phyloP scores from a whole-genome alignment of 2,888 invertebrate species.

The Muscina levida region DNA sequence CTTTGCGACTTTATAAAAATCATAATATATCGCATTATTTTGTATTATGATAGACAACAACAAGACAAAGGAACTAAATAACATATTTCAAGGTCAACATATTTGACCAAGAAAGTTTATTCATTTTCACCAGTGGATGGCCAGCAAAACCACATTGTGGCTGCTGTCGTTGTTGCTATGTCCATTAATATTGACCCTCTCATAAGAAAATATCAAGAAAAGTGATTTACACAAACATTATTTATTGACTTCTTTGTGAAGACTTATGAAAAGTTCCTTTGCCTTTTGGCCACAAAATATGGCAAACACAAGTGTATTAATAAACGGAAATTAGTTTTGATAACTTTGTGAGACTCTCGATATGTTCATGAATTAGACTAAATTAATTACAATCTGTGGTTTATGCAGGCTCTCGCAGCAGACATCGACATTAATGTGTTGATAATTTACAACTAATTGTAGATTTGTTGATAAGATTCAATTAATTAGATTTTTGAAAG shows the following conservation, averaged over 20 bases:
- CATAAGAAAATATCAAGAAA: background rate
- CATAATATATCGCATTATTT: no score
- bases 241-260: conserved; percentile 1
- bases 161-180: background rate
- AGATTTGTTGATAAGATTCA: no score
- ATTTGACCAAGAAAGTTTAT: background rate
- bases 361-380: background rate
- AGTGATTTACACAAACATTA: background rate
- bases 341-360: background rate
- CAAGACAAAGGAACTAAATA: no score
- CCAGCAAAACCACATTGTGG: background rate
- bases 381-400: background rate
- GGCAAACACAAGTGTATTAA: background rate
- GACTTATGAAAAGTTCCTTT: background rate
- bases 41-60: no score
- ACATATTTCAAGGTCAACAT: no score
- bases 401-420: background rate
- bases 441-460: background rate
- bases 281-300: background rate
- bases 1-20: no score
- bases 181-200: background rate
- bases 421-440: background rate
- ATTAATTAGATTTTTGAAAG: no score
- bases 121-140: background rate
- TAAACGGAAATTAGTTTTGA: conserved; percentile 1